Evolutionary conservation across 92 coral and sea anemone genomes (phyloP), one percentile per base, ranked within the genome.

Genomic region (Umimayanthus chanpuru): DNA sequence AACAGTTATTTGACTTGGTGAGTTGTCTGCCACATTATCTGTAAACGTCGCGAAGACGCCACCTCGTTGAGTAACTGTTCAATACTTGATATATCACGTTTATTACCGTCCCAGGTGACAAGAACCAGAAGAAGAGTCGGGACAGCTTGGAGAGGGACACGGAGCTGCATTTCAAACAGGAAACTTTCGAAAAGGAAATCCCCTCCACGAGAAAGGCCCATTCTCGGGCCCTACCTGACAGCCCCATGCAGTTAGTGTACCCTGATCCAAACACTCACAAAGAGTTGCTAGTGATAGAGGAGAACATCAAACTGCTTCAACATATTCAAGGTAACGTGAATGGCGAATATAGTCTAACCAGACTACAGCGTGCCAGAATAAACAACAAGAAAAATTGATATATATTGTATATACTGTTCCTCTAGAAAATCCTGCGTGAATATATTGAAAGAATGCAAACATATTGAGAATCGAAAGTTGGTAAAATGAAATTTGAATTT

Each of bases 251-350:
- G 43, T 84, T 92, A 56, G 92, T 92, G 73, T 86, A 88, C 55
- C 94, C 94, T 25, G 94, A 92, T 43, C 75, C 89, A 32, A 20
- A 58, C 26, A 79, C 94, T 66, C 94, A 92, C 85, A 92, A 89
- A 73, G 81, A 92, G 80, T 83, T 92, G 25, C 85, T 89, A 73
- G 85, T 92, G 78, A 85, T 82, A 73, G 75, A 92, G 79, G 94
- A 92, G 66, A 92, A 92, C 77, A 29, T 92, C 41, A 89, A 89
- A 68, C 80, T 92, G 66, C 86, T 92, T 21, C 92, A 87, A 85
- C 75, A 89, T 77, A 86, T 92, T 6, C 94, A 92, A 89, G 94
- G 94, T 92, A 83, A 73, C 36, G 39, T 28, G 21, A 73, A 29
- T 73, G 16, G 44, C 39, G 12, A 11, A 30, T 73, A 21, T 32